phyloP scores from a whole-genome alignment of 2,113 vertebrate species.

The Sinocyclocheilus rhinocerous region DNA sequence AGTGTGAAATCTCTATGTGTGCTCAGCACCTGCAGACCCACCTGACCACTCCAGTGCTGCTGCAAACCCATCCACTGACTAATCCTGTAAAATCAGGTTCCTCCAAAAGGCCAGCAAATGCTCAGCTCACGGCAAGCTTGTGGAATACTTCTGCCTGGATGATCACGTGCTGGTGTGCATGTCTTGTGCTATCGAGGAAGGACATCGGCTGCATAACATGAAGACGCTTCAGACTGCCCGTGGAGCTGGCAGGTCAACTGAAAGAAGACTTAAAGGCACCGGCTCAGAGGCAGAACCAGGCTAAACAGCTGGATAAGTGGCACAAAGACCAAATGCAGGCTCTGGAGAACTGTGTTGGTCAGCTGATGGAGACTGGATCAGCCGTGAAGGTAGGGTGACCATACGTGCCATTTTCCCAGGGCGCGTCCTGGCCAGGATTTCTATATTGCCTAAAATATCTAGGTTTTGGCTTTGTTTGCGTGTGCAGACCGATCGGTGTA shows the following conservation, averaged over 20 bases:
- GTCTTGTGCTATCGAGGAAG: slow-evolving; percentile 62
- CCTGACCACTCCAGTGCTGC: slow-evolving; percentile 64
- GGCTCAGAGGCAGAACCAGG: slow-evolving; percentile 35
- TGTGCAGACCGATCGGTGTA: too few species aligned
- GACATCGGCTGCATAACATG: slow-evolving; percentile 70
- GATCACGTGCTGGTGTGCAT: slow-evolving; percentile 64
- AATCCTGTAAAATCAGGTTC: slow-evolving; percentile 54
- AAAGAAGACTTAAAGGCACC: slow-evolving; percentile 47
- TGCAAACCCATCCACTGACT: slow-evolving; percentile 70
- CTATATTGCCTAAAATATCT: too few species aligned
- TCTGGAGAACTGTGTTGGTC: slow-evolving; percentile 35
- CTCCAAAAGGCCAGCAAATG: slow-evolving; percentile 62
- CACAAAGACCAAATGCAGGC: slow-evolving; percentile 53
- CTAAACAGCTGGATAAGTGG: slow-evolving; percentile 57
- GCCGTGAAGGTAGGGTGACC: slow-evolving; percentile 54
- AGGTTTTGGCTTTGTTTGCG: too few species aligned
- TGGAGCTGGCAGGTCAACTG: slow-evolving; percentile 64
- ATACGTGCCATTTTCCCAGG: too few species aligned
- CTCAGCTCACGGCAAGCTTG: slow-evolving; percentile 64
- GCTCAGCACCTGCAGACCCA: slow-evolving; percentile 72
- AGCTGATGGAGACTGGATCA: slow-evolving; percentile 61
- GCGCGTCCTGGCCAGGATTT: too few species aligned
- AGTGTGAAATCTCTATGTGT: slow-evolving; percentile 75
- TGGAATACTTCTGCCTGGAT: slow-evolving; percentile 73
- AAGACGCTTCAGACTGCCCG: slow-evolving; percentile 68